phyloP scores from a whole-genome alignment of 2,113 vertebrate species.

The Tapirus terrestris region DNA sequence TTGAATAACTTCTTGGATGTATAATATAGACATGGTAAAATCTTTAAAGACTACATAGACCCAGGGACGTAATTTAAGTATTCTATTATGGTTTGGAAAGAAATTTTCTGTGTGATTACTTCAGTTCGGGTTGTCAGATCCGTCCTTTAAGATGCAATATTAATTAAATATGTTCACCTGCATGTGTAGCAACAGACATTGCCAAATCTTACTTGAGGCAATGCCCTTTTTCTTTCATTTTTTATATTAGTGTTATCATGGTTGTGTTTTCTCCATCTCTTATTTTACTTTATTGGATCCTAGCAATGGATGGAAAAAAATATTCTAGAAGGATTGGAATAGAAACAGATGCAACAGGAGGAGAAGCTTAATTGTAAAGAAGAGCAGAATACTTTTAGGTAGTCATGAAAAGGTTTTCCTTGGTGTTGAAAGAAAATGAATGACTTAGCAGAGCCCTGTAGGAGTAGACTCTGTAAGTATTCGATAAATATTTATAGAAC shows the following conservation, averaged over 20 bases:
- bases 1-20: neutral
- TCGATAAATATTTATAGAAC: neutral
- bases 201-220: neutral
- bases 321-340: neutral
- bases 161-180: constrained; percentile 1
- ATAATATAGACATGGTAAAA: neutral
- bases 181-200: neutral
- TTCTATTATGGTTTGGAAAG: constrained; percentile 19
- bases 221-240: neutral
- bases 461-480: neutral
- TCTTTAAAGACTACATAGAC: neutral
- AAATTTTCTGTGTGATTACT: constrained; percentile 1
- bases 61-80: neutral
- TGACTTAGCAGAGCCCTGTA: neutral
- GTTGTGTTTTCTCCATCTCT: constrained; percentile 19
- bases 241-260: neutral
- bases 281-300: constrained; percentile 14
- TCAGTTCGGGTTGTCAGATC: neutral
- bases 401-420: neutral
- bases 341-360: neutral
- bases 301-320: neutral
- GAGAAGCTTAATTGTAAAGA: neutral
- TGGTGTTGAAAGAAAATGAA: neutral
- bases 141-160: neutral
- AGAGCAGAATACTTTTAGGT: constrained; percentile 6